Base-by-base conservation (phyloP, 2,888 invertebrate genomes). In the Cerastis leucographa region DNA sequence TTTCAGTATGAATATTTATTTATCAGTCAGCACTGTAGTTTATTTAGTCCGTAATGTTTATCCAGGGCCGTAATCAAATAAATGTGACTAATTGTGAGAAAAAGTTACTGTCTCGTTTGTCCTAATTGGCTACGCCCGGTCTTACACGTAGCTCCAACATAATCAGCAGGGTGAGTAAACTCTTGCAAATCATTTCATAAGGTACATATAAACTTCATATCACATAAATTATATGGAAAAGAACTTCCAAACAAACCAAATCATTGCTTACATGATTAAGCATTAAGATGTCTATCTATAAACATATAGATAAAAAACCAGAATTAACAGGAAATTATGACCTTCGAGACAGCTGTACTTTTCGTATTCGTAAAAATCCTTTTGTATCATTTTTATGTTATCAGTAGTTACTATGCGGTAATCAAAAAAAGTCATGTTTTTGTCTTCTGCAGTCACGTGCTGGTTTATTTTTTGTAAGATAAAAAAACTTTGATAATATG, bases 371-470 rank as follows among this genome's bases (percentile, higher is more conserved):
- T 72, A 82, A 66, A 22, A 54, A 61, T 61, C 29, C 35, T 77
- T 83, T 68, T 56, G 44, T 82, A 54, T 35, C 25, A 82, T 59
- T 65, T 25, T 54, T 22, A 35, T 54, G 4, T 72, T 80, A 85
- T 83, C 83, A 74, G 25, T 22, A 64, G 86, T 85, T 80, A 71
- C 85, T 62, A 85, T 72, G 80, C 86, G 80, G 80, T 70, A 85
- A 85, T 80, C 44, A 40, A 73, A 68, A 40, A 22, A 70, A 4
- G 49, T 72, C 35, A 44, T 77, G 71, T 76, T 76, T 81, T 72
- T 71, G 17, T 71, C 46, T 73, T 51, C 14, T 46, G 6, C 22
- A 81, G 25, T 81, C 70, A 83, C 74, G 74, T 68, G 74, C 46
- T 49, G 35, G 29, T 62, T 77, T 74, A 61, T 65, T 69, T 51